Conservation (phyloP, 2,888 invertebrate genomes). For the Drosophila trichaetosa region DNA sequence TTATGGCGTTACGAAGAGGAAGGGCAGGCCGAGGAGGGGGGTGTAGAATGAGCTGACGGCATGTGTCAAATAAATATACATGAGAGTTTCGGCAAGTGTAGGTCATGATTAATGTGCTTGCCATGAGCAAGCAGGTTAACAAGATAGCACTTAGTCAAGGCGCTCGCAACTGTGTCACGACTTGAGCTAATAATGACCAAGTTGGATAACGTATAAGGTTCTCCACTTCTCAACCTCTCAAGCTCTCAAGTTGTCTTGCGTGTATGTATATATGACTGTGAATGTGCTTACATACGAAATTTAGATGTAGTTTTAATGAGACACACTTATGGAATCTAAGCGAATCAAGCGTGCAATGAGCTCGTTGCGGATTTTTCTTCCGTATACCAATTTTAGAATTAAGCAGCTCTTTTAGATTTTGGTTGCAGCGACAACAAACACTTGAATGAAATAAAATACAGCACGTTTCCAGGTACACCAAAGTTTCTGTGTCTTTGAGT, state of each 20-base stretch:
- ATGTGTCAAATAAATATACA: constrained; percentile 38
- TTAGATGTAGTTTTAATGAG: constrained; percentile 13
- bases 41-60: neutral
- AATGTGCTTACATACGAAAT: constrained; percentile 7
- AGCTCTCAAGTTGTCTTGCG: constrained; percentile 1
- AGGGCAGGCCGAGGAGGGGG: neutral
- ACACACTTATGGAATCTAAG: constrained; percentile 20
- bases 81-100: constrained; percentile 39
- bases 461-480: neutral
- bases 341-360: neutral
- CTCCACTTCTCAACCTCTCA: constrained; percentile 4
- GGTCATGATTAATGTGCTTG: constrained; percentile 50
- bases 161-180: constrained; percentile 44
- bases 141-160: constrained; percentile 50
- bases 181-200: constrained; percentile 50
- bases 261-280: neutral
- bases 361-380: neutral
- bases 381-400: neutral
- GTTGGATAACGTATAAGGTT: constrained; percentile 20
- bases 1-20: neutral
- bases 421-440: neutral
- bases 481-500: neutral
- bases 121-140: constrained; percentile 49
- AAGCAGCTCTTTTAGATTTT: neutral
- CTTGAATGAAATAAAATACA: neutral